These are phyloP conservation scores for Polydrusus pterygomalis DNA, from an alignment of 2,888 invertebrate species.

Conservation along the genomic window DNA sequence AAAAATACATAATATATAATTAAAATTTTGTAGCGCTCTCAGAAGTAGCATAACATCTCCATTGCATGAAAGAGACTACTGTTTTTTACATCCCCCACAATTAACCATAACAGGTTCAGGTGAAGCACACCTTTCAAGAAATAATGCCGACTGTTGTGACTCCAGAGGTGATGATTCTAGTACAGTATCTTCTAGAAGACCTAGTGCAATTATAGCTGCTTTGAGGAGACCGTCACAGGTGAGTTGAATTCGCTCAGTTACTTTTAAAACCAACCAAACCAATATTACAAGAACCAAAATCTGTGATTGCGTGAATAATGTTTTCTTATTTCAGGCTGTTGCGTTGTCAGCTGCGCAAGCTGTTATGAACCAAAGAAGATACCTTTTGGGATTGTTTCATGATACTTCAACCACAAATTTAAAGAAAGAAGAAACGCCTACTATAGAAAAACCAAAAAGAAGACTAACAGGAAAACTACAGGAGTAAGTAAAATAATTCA, in stretches of 20 bases:
- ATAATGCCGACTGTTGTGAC: constrained; percentile 46
- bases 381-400: constrained; percentile 63
- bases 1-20: background rate
- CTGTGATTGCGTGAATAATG: background rate
- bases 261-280: too few relatives aligned
- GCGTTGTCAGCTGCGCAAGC: constrained; percentile 75
- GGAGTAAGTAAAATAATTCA: constrained; percentile 23
- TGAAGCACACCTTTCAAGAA: constrained; percentile 40
- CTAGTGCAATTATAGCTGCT: constrained; percentile 79
- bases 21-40: constrained; percentile 5
- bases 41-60: background rate
- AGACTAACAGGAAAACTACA: constrained; percentile 62
- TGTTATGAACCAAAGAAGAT: constrained; percentile 67
- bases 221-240: constrained; percentile 76
- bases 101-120: constrained; percentile 42
- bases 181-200: constrained; percentile 72
- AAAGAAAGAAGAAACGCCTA: constrained; percentile 22
- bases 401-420: constrained; percentile 32
- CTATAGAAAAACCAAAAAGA: constrained; percentile 56
- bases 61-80: constrained; percentile 37
- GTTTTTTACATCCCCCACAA: constrained; percentile 52
- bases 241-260: background rate
- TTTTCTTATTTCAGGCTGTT: constrained; percentile 67
- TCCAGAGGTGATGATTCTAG: constrained; percentile 49
- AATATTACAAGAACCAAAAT: too few relatives aligned